Evolutionary conservation across 2,888 invertebrate species (phyloP).

Genomic region (Lamproptera curius): DNA sequence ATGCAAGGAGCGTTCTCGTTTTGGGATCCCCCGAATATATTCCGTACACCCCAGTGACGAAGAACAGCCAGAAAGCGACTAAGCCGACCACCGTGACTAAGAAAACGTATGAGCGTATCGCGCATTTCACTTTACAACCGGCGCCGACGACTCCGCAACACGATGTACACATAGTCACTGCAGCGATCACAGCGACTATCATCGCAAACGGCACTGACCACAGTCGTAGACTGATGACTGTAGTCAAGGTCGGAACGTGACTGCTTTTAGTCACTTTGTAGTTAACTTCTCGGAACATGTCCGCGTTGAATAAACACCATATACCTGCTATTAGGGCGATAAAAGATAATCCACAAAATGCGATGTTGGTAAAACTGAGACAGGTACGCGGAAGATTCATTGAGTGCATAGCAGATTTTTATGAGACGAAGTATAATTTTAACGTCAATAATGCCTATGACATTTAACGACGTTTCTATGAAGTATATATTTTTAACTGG

Average conservation of each 20-base stretch:
- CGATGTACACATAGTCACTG: slow-evolving; percentile 52
- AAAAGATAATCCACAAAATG: slow-evolving; percentile 49
- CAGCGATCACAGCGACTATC: slow-evolving; percentile 47
- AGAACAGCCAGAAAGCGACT: slow-evolving; percentile 53
- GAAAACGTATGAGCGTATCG: slow-evolving; percentile 59
- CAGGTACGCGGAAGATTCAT: slow-evolving; percentile 60
- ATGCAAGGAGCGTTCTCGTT: slow-evolving; percentile 40
- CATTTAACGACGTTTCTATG: no score
- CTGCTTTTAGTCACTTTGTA: slow-evolving; percentile 58
- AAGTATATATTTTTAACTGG: no score
- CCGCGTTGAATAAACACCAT: slow-evolving; percentile 60
- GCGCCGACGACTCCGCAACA: slow-evolving; percentile 66
- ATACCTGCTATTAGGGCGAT: slow-evolving; percentile 47
- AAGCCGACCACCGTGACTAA: slow-evolving; percentile 46
- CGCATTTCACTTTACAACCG: slow-evolving; percentile 59
- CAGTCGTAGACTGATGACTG: slow-evolving; percentile 54
- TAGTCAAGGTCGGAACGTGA: slow-evolving; percentile 44
- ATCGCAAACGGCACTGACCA: slow-evolving; percentile 56
- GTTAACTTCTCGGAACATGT: slow-evolving; percentile 63
- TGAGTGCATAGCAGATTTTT: slow-evolving; percentile 48
- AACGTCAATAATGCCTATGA: no score
- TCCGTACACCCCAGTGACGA: slow-evolving; percentile 55
- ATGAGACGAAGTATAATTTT: no score
- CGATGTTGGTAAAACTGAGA: slow-evolving; percentile 58
- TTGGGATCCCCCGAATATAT: slow-evolving; percentile 51